These are phyloP conservation scores for Saccostrea echinata DNA, from an alignment of 1,140 invertebrate genomes.

Conservation along the genomic window DNA sequence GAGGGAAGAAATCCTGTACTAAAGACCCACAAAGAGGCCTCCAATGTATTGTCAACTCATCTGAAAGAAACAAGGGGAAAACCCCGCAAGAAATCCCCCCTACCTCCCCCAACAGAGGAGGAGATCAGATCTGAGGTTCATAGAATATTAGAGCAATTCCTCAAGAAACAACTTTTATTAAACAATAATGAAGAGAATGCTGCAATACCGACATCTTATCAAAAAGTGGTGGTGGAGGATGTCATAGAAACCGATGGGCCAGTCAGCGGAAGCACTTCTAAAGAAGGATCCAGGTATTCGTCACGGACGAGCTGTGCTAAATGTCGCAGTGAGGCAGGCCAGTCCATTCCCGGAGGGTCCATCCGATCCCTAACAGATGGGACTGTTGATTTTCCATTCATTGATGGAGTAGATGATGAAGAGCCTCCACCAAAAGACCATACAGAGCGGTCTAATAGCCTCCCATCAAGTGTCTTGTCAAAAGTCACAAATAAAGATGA, in stretches of 20 bases:
- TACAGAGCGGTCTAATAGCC: conserved; percentile 44
- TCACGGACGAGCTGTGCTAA: conserved; percentile 4
- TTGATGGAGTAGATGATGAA: conserved; percentile 49
- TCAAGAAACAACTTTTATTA: conserved; percentile 54
- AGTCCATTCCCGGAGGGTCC: conserved; percentile 31
- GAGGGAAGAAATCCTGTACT: not conserved
- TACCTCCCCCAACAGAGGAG: conserved; percentile 45
- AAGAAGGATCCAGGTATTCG: conserved; percentile 39
- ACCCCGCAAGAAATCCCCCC: not conserved
- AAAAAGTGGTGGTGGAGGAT: conserved; percentile 53
- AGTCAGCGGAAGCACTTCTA: conserved; percentile 16
- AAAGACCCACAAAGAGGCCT: conserved; percentile 31
- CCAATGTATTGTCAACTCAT: conserved; percentile 47
- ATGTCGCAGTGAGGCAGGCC: conserved; percentile 49
- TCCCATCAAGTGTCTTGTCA: conserved; percentile 43
- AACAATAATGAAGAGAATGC: conserved; percentile 32
- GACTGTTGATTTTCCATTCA: conserved; percentile 53
- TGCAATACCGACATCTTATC: conserved; percentile 19
- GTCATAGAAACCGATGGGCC: conserved; percentile 38
- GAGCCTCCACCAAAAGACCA: not conserved
- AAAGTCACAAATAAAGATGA: conserved; percentile 29
- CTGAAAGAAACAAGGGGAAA: conserved; percentile 28
- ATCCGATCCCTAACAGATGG: conserved; percentile 51
- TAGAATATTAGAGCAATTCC: conserved; percentile 66
- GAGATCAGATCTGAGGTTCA: conserved; percentile 64